Conservation (phyloP, 1,140 invertebrate species). For the Micrasema longulum region DNA sequence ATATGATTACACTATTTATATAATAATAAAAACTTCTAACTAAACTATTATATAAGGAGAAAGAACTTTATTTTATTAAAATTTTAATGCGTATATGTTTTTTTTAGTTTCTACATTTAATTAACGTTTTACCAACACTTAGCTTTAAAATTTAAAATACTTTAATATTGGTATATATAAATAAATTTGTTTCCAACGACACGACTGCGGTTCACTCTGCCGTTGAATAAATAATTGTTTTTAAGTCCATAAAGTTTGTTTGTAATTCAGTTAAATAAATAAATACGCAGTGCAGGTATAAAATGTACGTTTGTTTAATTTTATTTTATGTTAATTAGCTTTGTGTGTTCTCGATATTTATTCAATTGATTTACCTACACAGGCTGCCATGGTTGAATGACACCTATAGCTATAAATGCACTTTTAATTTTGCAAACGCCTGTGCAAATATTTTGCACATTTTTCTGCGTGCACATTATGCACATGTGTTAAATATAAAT, state of each 20-base stretch:
- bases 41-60: too few species aligned
- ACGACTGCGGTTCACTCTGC: too few species aligned
- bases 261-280: neutral
- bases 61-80: too few species aligned
- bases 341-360: slow-evolving; percentile 1
- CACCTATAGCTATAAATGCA: slow-evolving; percentile 12
- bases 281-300: slow-evolving; percentile 8
- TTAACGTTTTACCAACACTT: neutral
- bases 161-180: too few species aligned
- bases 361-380: slow-evolving; percentile 25
- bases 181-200: too few species aligned
- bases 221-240: too few species aligned
- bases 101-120: too few species aligned
- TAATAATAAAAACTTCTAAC: too few species aligned
- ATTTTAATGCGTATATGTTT: too few species aligned
- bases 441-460: slow-evolving; percentile 30
- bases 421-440: slow-evolving; percentile 6
- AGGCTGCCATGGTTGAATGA: slow-evolving; percentile 20
- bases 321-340: slow-evolving; percentile 31
- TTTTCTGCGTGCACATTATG: slow-evolving; percentile 12
- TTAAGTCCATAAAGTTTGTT: too few species aligned
- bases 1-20: too few species aligned
- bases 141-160: too few species aligned
- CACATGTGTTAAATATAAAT: slow-evolving; percentile 2
- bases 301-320: slow-evolving; percentile 12